These are phyloP conservation scores for Nycticorax nycticorax DNA, from an alignment of 2,113 vertebrate genomes.

Conservation along the genomic window DNA sequence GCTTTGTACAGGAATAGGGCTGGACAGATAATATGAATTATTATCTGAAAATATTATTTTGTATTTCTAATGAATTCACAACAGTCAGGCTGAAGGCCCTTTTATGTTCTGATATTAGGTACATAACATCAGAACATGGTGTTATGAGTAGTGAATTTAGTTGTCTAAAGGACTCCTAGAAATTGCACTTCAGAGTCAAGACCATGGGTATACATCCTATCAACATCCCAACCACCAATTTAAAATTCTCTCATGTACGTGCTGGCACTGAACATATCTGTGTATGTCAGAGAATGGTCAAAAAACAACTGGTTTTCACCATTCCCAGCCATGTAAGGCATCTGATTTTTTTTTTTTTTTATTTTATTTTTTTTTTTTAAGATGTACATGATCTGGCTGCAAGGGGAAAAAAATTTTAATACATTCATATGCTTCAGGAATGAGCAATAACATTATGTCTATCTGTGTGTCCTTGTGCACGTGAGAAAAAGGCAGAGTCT, in stretches of 20 bases:
- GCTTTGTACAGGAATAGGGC: background rate
- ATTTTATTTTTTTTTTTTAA: background rate
- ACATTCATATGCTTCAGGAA: background rate
- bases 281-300: background rate
- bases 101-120: background rate
- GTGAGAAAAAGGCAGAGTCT: background rate
- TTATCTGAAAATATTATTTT: background rate
- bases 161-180: background rate
- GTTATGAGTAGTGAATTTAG: background rate
- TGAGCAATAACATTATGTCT: background rate
- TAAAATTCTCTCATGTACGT: background rate
- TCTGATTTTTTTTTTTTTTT: background rate
- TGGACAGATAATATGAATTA: background rate
- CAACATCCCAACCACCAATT: background rate
- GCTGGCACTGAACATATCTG: background rate
- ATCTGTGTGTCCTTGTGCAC: background rate
- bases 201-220: background rate
- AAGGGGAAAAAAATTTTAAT: background rate
- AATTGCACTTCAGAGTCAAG: background rate
- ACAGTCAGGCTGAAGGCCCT: background rate
- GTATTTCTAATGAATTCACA: background rate
- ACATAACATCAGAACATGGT: background rate
- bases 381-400: background rate
- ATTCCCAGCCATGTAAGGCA: background rate
- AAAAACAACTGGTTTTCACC: background rate